Evolutionary conservation across 2,888 invertebrate species (phyloP).

Genomic region (Cyrtodaria siliqua): DNA sequence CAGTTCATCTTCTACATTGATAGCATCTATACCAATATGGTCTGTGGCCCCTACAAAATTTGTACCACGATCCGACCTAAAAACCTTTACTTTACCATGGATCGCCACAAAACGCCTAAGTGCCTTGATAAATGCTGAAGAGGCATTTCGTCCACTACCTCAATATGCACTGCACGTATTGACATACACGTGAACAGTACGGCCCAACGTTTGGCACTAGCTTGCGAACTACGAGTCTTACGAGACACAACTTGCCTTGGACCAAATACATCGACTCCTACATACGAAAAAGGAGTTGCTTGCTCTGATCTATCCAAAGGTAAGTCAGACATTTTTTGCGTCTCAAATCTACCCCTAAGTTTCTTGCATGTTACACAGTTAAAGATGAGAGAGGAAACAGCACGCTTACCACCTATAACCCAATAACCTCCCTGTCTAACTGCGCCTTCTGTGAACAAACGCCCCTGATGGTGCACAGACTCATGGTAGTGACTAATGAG

Average conservation of each 20-base stretch:
- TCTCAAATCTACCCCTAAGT: too few relatives aligned
- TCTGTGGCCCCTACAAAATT: slow-evolving; percentile 12
- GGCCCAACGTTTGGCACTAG: slow-evolving; percentile 62
- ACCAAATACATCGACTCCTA: too few relatives aligned
- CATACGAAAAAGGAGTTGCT: slow-evolving; percentile 47
- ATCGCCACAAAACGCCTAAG: slow-evolving; percentile 49
- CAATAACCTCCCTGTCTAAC: slow-evolving; percentile 57
- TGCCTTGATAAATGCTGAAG: slow-evolving; percentile 56
- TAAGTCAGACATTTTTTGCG: slow-evolving; percentile 62
- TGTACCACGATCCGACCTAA: too few relatives aligned
- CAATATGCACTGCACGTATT: slow-evolving; percentile 59
- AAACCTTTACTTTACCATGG: too few relatives aligned
- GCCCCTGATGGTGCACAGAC: slow-evolving; percentile 51
- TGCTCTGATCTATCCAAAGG: slow-evolving; percentile 44
- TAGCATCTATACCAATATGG: not conserved
- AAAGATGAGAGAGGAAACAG: too few relatives aligned
- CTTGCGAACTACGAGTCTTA: slow-evolving; percentile 40
- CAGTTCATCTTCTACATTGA: slow-evolving; percentile 23
- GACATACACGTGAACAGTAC: slow-evolving; percentile 60
- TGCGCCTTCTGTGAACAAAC: too few relatives aligned
- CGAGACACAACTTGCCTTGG: too few relatives aligned
- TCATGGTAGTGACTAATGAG: slow-evolving; percentile 26
- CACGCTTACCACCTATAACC: slow-evolving; percentile 57
- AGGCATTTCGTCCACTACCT: slow-evolving; percentile 55
- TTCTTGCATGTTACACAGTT: slow-evolving; percentile 11